Conservation (phyloP, 2,888 invertebrate species). For the Andrena hattorfiana region DNA sequence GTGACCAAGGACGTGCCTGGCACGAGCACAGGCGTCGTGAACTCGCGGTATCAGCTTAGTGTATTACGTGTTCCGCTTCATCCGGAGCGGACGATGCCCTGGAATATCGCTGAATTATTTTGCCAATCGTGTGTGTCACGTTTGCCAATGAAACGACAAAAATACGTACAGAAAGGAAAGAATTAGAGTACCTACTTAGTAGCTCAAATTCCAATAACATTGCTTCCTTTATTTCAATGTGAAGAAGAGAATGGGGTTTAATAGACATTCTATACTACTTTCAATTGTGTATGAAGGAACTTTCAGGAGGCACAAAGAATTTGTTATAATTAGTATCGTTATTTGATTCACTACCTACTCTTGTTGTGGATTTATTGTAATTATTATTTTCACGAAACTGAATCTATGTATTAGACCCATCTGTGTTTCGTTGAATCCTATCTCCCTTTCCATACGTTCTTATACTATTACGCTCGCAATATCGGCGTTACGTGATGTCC, state of each 20-base stretch:
- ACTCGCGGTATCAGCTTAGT: slow-evolving; percentile 56
- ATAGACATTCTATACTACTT: no score
- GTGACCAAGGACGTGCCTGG: slow-evolving; percentile 70
- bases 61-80: slow-evolving; percentile 54
- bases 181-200: no score
- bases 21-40: slow-evolving; percentile 59
- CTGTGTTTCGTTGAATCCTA: slow-evolving; percentile 6
- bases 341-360: no score
- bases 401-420: not conserved
- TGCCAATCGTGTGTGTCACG: not conserved
- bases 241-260: no score
- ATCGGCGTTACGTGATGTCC: slow-evolving; percentile 54
- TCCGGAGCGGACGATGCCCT: slow-evolving; percentile 24
- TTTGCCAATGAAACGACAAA: not conserved
- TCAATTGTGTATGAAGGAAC: no score
- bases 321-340: no score
- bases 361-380: no score
- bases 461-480: slow-evolving; percentile 34
- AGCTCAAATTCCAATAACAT: no score
- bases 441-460: slow-evolving; percentile 12
- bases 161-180: no score
- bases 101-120: slow-evolving; percentile 30
- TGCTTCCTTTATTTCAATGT: no score
- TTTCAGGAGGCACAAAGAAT: no score
- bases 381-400: not conserved